Base-by-base conservation (phyloP, 2,888 invertebrate species). In the Cerceris rybyensis region DNA sequence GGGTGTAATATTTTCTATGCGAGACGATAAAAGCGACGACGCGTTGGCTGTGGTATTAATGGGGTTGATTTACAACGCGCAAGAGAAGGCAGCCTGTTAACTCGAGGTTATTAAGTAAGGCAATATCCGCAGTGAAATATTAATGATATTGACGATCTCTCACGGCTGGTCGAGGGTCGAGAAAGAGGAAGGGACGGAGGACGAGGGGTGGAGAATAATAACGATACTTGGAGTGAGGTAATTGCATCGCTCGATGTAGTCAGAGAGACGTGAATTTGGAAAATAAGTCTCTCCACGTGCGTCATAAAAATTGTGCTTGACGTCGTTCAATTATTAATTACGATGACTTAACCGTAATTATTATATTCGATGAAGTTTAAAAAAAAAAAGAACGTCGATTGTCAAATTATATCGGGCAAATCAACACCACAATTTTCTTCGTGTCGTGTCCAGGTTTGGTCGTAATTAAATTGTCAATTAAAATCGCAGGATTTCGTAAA, bases 81-180 rank as follows among this genome's bases (percentile, higher is more conserved):
- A 77, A 80, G 75, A 69, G 28, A 28, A 28, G 78, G 41, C 68
- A 64, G 72, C 67, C 59, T 69, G 81, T 78, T 84, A 81, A 78
- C 72, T 78, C 75, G 73, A 54, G 74, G 81, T 84, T 83, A 84
- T 86, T 82, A 85, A 86, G 85, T 75, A 82, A 74, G 64, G 77
- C 77, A 81, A 86, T 85, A 85, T 76, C 68, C 70, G 54, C 57
- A 39, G 68, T 75, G 63, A 78, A 76, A 81, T 84, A 86, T 84
- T 86, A 86, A 86, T 83, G 81, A 86, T 79, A 81, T 86, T 68
- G 85, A 80, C 82, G 74, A 68, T 69, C 67, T 66, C 52, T 73
- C 57, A n/a, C 13, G 52, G 43, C 42, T 17, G 28, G 57, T 9
- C 39, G 49, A 42, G 54, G 49, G 70, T 7, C 7, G 54, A 14